Percentiles rank a stretch among this genome's conserved stretches.
Evolutionary conservation across 2,888 invertebrate genomes (phyloP).

Genomic region (Tenthredo livida): DNA sequence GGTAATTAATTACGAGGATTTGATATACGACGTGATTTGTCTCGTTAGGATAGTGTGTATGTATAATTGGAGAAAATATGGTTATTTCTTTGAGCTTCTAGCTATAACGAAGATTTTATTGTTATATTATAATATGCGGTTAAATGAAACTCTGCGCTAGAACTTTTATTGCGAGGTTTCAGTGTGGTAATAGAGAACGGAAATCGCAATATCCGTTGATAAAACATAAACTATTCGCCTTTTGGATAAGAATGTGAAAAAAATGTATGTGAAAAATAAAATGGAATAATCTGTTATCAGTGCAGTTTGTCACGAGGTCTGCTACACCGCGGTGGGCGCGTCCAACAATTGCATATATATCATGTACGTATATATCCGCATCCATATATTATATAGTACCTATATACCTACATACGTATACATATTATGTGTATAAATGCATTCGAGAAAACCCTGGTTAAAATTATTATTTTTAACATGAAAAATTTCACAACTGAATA

Average conservation of each 20-base stretch:
- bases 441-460: neutral
- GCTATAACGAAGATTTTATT: neutral
- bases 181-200: constrained; percentile 29
- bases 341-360: neutral
- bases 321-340: neutral
- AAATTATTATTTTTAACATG: neutral
- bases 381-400: neutral
- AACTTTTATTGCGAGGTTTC: neutral
- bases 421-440: neutral
- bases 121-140: neutral
- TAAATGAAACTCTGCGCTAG: neutral
- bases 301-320: constrained; percentile 62
- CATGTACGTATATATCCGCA: neutral
- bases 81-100: neutral
- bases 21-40: constrained; percentile 12
- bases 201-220: constrained; percentile 61
- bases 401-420: neutral
- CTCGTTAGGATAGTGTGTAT: neutral
- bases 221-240: constrained; percentile 69
- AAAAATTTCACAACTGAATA: neutral
- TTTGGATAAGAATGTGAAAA: constrained; percentile 69
- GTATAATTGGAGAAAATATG: neutral
- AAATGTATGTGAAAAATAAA: constrained; percentile 54
- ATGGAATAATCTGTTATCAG: constrained; percentile 63
- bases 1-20: neutral